Evolutionary conservation across 2,113 vertebrate species (phyloP).

Genomic region (Nyctibius bracteatus): DNA sequence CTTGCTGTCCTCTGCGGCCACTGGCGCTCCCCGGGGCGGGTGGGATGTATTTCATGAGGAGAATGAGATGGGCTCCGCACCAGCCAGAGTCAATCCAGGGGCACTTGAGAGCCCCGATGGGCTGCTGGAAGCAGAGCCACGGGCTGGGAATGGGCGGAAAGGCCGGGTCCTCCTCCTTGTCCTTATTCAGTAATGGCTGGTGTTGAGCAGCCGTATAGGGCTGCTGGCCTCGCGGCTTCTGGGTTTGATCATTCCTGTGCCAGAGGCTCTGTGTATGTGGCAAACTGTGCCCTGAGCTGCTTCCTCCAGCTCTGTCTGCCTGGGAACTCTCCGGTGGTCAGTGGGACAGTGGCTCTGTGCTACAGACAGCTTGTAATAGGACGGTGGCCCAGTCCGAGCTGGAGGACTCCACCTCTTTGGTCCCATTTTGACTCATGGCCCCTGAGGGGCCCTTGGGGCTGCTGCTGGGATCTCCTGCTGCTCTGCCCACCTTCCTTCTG

Average conservation of each 20-base stretch:
- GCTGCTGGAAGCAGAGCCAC: background rate
- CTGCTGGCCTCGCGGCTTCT: background rate
- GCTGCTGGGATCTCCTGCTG: background rate
- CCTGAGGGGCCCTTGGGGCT: background rate
- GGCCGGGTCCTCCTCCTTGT: background rate
- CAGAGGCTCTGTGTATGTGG: background rate
- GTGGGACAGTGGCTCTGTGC: accelerated
- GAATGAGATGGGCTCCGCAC: background rate
- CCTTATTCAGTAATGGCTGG: background rate
- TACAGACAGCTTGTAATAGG: background rate
- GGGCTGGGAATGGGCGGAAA: accelerated
- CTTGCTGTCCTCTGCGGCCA: background rate
- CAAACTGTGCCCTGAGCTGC: background rate
- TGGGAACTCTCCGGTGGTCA: accelerated
- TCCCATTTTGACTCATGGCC: background rate
- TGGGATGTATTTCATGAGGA: background rate
- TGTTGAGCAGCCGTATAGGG: accelerated
- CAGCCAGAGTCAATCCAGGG: background rate
- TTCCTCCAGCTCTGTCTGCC: background rate
- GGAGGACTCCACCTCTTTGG: background rate
- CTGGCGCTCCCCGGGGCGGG: background rate
- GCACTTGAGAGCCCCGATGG: background rate
- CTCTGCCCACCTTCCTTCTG: background rate
- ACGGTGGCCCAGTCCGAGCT: background rate
- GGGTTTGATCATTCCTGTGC: background rate